Evolutionary conservation across 2,888 invertebrate genomes (phyloP).

Genomic region (Laspeyria flexula): DNA sequence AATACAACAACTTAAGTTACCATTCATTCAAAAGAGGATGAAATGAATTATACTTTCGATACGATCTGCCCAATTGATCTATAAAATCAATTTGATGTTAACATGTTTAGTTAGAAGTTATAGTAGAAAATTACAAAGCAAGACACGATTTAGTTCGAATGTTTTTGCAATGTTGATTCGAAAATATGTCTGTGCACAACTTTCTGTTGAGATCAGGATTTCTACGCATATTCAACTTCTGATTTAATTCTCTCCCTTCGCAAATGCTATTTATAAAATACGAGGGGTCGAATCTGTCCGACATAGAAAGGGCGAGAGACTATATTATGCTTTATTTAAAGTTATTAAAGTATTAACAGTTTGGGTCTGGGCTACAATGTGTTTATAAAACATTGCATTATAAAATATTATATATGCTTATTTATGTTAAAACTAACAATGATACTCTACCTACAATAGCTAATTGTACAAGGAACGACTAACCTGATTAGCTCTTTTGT

Average conservation of each 20-base stretch:
- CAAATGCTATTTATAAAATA: background rate
- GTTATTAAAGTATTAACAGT: background rate
- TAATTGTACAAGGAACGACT: background rate
- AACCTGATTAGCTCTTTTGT: background rate
- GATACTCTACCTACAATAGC: too few species aligned
- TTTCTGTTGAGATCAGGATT: background rate
- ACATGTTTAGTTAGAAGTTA: too few species aligned
- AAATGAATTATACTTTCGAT: too few species aligned
- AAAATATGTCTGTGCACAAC: too few species aligned
- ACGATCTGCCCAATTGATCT: too few species aligned
- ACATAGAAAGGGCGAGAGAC: background rate
- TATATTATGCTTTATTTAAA: background rate
- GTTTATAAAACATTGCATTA: background rate
- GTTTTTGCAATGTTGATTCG: too few species aligned
- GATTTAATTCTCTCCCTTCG: background rate
- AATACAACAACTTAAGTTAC: too few species aligned
- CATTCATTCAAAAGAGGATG: too few species aligned
- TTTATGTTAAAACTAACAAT: background rate
- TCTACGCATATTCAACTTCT: background rate
- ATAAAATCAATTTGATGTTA: too few species aligned
- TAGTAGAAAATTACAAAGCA: too few species aligned
- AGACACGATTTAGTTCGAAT: too few species aligned
- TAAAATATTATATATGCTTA: too few species aligned
- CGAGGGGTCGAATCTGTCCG: background rate
- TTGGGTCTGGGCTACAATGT: background rate